Base-by-base conservation (phyloP, 2,888 invertebrate species). In the Melanchra persicariae region DNA sequence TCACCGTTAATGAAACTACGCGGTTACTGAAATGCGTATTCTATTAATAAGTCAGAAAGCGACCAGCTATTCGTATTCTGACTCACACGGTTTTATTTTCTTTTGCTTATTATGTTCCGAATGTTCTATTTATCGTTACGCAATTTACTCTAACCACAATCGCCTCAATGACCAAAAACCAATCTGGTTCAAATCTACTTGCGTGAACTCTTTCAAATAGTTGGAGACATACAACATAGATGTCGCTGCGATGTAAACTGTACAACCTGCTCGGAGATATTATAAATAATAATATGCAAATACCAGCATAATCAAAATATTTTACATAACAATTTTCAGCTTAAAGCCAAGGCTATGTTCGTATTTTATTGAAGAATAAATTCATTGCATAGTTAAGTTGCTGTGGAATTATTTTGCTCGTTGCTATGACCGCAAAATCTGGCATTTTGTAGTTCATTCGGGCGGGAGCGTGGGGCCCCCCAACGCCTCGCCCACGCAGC, bases 321-420 rank as follows among this genome's bases (percentile, higher is more conserved):
- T 45, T 9, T 19, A 34, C 8, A 12, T 63, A 17, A 10, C 45
- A 47, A 30, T 65, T 55, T 40, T 43, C 22, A 34, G 22, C 37
- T 10, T n/a, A n/a, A 22, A 17, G 17, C 40, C 9, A 10, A 45
- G 17, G 1, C n/a, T n/a, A n/a, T n/a, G n/a, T n/a, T n/a, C n/a
- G 22, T 22, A 49, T 49, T 49, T 47, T 47, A 47, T 3, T 15
- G 30, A 49, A 49, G 1, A n/a, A 40, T n/a, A 2, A 68, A 68
- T 54, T 26, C 17, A 19, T 45, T 34, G 15, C 17, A 55, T 19
- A 54, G 34, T 66, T 52, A 52, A 6, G 24, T 68, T 54, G 19
- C 22, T 7, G 26, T 49, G 19, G 15, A 55, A 43, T 70, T 60
- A 55, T 55, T 74, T 63, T n/a, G 72, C 55, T 47, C 66, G 77